Conservation (phyloP, 2,797 vertebrate species). For the Chelmon rostratus region DNA sequence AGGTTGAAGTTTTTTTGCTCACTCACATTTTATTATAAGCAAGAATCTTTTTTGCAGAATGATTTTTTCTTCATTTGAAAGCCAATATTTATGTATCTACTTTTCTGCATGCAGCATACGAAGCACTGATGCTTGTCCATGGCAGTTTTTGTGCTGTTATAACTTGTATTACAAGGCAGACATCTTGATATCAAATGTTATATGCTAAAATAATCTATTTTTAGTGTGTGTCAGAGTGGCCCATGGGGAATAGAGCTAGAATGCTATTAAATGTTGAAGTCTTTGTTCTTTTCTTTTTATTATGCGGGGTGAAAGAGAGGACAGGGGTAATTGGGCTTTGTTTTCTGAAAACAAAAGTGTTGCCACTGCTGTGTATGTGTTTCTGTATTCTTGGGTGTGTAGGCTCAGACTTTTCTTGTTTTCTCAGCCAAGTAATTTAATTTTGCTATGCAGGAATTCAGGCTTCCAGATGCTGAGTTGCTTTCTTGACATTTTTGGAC, state of each 20-base stretch:
- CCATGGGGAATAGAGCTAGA: background rate
- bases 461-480: slow-evolving; percentile 14
- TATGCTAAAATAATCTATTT: slow-evolving; percentile 15
- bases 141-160: background rate
- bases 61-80: background rate
- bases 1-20: background rate
- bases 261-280: slow-evolving; percentile 10
- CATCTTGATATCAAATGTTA: background rate
- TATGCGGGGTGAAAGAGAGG: slow-evolving; percentile 55
- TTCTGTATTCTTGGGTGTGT: slow-evolving; percentile 8
- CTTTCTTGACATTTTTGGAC: slow-evolving; percentile 26
- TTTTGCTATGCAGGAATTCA: slow-evolving; percentile 30
- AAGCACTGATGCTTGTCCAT: background rate
- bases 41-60: background rate
- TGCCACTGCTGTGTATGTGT: background rate
- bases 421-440: slow-evolving; percentile 40
- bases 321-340: slow-evolving; percentile 61
- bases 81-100: background rate
- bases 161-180: background rate
- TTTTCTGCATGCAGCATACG: background rate
- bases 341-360: slow-evolving; percentile 63
- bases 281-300: slow-evolving; percentile 35
- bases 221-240: background rate
- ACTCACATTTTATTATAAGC: too few species aligned
- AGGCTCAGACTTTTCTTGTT: background rate